Evolutionary conservation across 1,140 invertebrate species (phyloP), one percentile per base, ranked within the genome.

Genomic region (Lethrus apterus): DNA sequence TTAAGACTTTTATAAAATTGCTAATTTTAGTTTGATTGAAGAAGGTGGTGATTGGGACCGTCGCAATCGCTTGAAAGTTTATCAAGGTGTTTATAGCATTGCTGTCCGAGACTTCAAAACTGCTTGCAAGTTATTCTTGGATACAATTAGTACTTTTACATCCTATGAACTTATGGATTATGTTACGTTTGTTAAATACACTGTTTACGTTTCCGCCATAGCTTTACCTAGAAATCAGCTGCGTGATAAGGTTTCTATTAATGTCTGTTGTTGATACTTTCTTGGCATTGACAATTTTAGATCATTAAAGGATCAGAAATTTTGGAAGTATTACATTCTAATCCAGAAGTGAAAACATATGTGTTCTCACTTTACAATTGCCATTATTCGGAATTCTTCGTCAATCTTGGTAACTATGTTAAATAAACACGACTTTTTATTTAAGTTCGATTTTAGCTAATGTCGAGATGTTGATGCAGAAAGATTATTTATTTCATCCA

Each of bases 91-190:
- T 14, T 98, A 97, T 63, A 90, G 85, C 50, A 85, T 99, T 67
- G 86, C 92, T 2, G 83, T 97, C 23, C 74, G 95, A 47, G 92
- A 98, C 62, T 98, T 98, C 62, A 91, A 91, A 65, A 81, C 80
- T 59, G 93, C 95, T 8, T 89, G 94, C 2, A 81, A 80, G 30
- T 80, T 94, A 26, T 98, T 98, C 64, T 77, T 98, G 49, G 95
- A 98, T 62, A 96, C 94, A 31, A 92, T 98, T n/a, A 96, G 94
- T 42, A 99, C 95, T 10, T 99, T 98, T 67, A 97, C 94, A 11
- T 95, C 92, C n/a, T 98, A 98, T 65, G 95, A 99, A 68, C 72
- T 99, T 19, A 96, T 97, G 82, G 89, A 96, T 64, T 98, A 93
- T 58, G 80, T 83, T 56, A 80, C 79, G 1, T 90, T 94, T 67